Base-by-base conservation (phyloP, 2,888 invertebrate genomes). In the Drosophila affinis region DNA sequence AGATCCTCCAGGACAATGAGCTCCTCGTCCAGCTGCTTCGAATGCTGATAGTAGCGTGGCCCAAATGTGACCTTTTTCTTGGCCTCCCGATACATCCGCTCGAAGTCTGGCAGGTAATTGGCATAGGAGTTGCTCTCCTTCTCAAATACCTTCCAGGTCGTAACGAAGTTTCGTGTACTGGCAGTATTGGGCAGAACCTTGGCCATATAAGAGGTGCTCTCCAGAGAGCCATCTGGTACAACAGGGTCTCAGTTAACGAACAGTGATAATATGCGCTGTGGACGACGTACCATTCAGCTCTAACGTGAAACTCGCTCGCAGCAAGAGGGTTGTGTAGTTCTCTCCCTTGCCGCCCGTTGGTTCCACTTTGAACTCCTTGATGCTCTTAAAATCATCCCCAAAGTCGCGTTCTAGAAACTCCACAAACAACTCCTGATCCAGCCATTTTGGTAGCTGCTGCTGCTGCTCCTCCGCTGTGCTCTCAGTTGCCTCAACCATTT, bases 1-100 rank as follows among this genome's bases (percentile, higher is more conserved):
- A 92, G 71, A 65, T 92, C 91, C 62, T 91, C 92, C 62, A 92
- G 75, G 0, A 91, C 74, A 2, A 91, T 61, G 5, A 90, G 44
- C 24, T 80, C 82, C 1, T 70, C 62, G 0, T 67, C 54, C 0
- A 69, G 32, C 5, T 72, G 49, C 0, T 60, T 51, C 10, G 62
- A 62, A 0, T 63, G 57, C 4, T 76, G 45, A 39, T 87, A 86
- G 53, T 85, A 83, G 21, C 73, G 83, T 14, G 91, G 75, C 1
- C 81, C 88, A 59, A 91, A 90, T 14, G 57, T 62, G 0, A 90
- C 39, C 0, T 54, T 17, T 7, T 79, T 75, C n/a, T 82, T 81
- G 1, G 56, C 75, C 3, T 81, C 61, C 3, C 45, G 54, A 57
- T 83, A 91, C 59, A 91, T 59, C 60, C 81, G 48, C 61, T 90